Evolutionary conservation across 2,113 vertebrate genomes (phyloP), one percentile per base, ranked within the genome.

Genomic region (Synchiropus splendidus): DNA sequence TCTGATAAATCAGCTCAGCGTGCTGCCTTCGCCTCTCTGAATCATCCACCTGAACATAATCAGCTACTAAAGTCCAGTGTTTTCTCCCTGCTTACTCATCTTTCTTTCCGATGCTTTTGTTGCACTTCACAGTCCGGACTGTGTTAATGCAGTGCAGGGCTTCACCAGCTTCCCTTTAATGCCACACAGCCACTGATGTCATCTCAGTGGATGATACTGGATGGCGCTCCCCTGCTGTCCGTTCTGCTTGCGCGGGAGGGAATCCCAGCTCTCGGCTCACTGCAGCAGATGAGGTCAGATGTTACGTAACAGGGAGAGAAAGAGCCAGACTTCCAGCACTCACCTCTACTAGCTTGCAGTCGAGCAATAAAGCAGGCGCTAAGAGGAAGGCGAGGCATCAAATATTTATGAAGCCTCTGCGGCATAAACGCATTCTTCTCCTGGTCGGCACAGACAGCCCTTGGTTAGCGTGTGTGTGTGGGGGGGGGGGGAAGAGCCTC

Each of bases 261-360:
- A 85, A 85, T 84, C 83, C 85, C 83, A 48, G 16, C 73, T 74
- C 56, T 51, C 62, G 48, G 48, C 68, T 78, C 64, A 62, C 73
- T 79, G 75, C 74, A 79, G 70, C 63, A 50, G 64, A 64, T 57
- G 58, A 72, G 67, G 64, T 74, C 58, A 57, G 56, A 48, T 41
- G 31, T 83, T 79, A 79, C 57, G 57, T 76, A 86, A 85, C 56
- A 51, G 39, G 62, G 47, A 46, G 61, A 46, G 54, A 64, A 46
- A 6, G 18, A 59, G 53, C 42, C 47, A 70, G 72, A 72, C 55
- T 57, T 52, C 30, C 36, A 56, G 61, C 55, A 49, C 55, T 64
- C 58, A 70, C 70, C 59, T 65, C 70, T 61, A 46, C 70, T 42
- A 64, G 61, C 54, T 57, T 47, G 50, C 43, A 61, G 51, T 45